Evolutionary conservation across 2,888 invertebrate genomes (phyloP), one percentile per base, ranked within the genome.

Genomic region (Minunthozetes semirufus): DNA sequence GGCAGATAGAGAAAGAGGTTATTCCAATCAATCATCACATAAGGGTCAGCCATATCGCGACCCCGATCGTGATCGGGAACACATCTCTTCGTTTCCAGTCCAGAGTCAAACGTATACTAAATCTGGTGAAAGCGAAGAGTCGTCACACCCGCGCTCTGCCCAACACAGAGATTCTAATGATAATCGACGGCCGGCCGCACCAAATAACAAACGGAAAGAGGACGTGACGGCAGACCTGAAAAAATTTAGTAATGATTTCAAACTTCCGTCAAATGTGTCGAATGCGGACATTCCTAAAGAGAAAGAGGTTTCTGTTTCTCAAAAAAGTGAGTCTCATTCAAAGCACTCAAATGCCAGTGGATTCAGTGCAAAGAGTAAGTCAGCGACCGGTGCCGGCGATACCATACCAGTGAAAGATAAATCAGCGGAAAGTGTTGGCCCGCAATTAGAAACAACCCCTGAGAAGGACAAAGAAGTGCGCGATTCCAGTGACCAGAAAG

Each of bases 201-300:
- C n/a, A n/a, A n/a, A n/a, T n/a, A 42, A 63, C 71, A 27, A 25
- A 77, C 78, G 75, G n/a, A 75, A 79, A 56, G 80, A 79, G 13
- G 80, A 81, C 53, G 77, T 80, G 75, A 77, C 78, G 27, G 78
- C 78, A 42, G 91, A 92, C 76, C 82, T 93, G 74, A 88, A 91
- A 78, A 89, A 90, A 81, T 93, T 93, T 82, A 87, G 89, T 0
- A 87, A 89, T 80, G 91, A 92, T 79, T 93, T 93, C 83, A 90
- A 91, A 83, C 81, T 93, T 27, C 63, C 63, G 17, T 33, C 63
- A 5, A 38, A n/a, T 66, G 29, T 11, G 4, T 11, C n/a, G 19
- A 29, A 4, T 61, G 29, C 33, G 2, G 61, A 27, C 0, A 38
- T 22, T n/a, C 11, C 19, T 68, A 68, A 46, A 46, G 68, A 42